Evolutionary conservation across 2,113 vertebrate genomes (phyloP).

Genomic region (Eretmochelys imbricata): DNA sequence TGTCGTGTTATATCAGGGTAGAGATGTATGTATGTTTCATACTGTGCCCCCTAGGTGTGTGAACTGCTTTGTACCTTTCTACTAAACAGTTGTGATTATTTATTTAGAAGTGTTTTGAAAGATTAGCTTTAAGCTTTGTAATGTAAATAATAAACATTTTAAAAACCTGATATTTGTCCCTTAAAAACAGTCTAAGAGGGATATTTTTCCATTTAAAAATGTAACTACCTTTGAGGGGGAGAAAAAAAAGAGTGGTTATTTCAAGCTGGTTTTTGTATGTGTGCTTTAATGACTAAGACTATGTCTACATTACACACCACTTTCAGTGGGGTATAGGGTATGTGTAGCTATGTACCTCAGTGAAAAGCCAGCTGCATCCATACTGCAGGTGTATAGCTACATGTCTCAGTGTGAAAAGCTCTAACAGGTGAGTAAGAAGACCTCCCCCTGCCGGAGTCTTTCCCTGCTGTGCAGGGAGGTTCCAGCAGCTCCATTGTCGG

Average conservation of each 20-base stretch:
- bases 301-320: neutral
- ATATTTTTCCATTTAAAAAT: rapidly evolving
- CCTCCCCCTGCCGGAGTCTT: neutral
- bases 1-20: too few species aligned
- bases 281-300: neutral
- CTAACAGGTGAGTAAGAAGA: too few species aligned
- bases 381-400: neutral
- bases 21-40: too few species aligned
- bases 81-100: rapidly evolving
- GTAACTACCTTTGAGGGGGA: rapidly evolving
- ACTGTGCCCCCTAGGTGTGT: neutral
- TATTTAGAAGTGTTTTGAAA: neutral
- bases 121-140: rapidly evolving
- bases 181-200: neutral
- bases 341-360: neutral
- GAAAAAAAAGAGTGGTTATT: rapidly evolving
- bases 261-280: neutral
- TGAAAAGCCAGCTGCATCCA: neutral
- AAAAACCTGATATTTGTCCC: rapidly evolving
- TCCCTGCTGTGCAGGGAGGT: neutral
- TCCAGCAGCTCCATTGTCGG: neutral
- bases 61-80: rapidly evolving
- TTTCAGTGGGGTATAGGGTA: neutral
- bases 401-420: neutral
- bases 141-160: rapidly evolving